These are phyloP conservation scores for Nannoperca obscura DNA, from an alignment of 2,797 vertebrate genomes.

Conservation along the genomic window DNA sequence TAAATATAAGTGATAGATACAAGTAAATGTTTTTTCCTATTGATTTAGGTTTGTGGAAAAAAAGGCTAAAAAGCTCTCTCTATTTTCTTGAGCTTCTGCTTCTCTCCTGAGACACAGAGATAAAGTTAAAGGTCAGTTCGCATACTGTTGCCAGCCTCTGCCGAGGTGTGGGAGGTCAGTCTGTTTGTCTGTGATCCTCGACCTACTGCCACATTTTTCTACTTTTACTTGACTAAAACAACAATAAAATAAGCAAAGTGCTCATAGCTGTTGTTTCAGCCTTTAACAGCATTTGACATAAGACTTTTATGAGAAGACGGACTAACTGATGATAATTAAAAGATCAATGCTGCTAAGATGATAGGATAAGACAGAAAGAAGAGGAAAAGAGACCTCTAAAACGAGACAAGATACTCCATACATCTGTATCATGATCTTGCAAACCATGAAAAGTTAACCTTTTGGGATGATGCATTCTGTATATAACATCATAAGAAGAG, in stretches of 20 bases:
- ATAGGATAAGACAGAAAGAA: neutral
- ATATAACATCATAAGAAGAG: neutral
- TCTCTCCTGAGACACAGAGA: conserved; percentile 57
- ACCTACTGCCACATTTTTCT: conserved; percentile 67
- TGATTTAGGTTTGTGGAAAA: conserved; percentile 16
- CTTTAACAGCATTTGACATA: neutral
- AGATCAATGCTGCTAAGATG: neutral
- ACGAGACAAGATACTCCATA: neutral
- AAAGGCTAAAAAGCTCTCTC: conserved; percentile 29
- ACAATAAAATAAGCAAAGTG: conserved; percentile 18
- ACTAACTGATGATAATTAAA: neutral
- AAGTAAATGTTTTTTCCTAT: conserved; percentile 6
- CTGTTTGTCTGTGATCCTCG: conserved; percentile 57
- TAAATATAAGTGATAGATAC: neutral
- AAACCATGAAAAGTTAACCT: neutral
- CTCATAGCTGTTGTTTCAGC: conserved; percentile 6
- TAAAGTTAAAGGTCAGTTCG: conserved; percentile 77
- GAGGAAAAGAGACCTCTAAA: neutral
- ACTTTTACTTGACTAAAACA: conserved; percentile 36
- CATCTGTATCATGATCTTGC: neutral
- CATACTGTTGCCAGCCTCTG: conserved; percentile 58
- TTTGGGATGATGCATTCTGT: neutral
- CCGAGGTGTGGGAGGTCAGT: conserved; percentile 78
- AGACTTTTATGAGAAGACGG: neutral
- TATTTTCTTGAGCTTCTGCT: conserved; percentile 56